phyloP scores from a whole-genome alignment of 2,797 vertebrate species.

The Anabas testudineus region DNA sequence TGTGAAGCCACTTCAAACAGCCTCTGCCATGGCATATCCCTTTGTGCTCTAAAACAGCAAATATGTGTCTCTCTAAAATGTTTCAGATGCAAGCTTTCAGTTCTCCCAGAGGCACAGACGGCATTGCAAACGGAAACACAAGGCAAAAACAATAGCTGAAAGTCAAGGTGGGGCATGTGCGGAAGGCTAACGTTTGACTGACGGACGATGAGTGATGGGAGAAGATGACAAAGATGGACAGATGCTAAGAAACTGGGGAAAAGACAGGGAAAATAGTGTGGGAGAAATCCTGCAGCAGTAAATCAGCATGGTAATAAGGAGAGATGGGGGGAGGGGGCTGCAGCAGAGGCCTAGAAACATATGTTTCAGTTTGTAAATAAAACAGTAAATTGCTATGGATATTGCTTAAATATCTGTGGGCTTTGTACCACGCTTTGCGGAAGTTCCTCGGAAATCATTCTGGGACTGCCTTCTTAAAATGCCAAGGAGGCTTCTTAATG shows the following conservation, averaged over 20 bases:
- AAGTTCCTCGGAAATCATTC: constrained; percentile 85
- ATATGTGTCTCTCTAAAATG: constrained; percentile 84
- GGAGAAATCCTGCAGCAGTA: constrained; percentile 63
- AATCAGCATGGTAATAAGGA: constrained; percentile 64
- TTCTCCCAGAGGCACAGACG: constrained; percentile 67
- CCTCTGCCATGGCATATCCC: constrained; percentile 78
- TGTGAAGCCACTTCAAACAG: constrained; percentile 85
- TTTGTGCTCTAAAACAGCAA: constrained; percentile 83
- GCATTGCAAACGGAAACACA: constrained; percentile 56
- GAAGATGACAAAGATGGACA: constrained; percentile 45
- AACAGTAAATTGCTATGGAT: constrained; percentile 85
- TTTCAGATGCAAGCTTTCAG: constrained; percentile 80
- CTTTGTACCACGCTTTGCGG: constrained; percentile 81
- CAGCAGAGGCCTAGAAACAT: constrained; percentile 74
- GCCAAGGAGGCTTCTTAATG: constrained; percentile 82
- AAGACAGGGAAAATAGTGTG: constrained; percentile 46
- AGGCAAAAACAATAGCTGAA: constrained; percentile 42
- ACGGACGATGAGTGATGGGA: constrained; percentile 39
- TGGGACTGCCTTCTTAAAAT: constrained; percentile 80
- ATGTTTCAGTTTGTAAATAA: constrained; percentile 87
- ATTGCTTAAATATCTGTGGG: constrained; percentile 85
- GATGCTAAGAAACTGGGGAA: constrained; percentile 15
- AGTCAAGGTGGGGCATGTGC: constrained; percentile 47
- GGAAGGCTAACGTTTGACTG: constrained; percentile 33
- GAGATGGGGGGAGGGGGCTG: constrained; percentile 32